phyloP scores from a whole-genome alignment of 2,888 invertebrate species.

The Cryptocephalus primarius region DNA sequence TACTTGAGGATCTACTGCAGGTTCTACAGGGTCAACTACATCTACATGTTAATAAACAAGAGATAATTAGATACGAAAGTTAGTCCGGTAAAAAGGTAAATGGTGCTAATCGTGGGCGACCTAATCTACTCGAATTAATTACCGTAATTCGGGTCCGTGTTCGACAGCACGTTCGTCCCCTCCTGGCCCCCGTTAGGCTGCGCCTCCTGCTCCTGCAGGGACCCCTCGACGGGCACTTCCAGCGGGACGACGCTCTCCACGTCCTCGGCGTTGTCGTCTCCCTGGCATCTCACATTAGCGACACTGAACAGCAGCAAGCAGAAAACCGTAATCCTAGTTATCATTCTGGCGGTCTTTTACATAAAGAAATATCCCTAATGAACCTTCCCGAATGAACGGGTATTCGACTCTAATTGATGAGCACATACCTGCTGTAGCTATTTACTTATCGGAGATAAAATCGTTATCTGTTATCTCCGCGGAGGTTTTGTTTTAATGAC shows the following conservation, averaged over 20 bases:
- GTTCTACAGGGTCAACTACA: conserved; percentile 12
- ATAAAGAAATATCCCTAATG: too few relatives aligned
- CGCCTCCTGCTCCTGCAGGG: conserved; percentile 5
- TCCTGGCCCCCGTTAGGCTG: conserved; percentile 6
- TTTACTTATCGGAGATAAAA: conserved; percentile 6
- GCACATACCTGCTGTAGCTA: too few relatives aligned
- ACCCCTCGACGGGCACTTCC: background rate
- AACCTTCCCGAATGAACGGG: too few relatives aligned
- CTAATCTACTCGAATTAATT: background rate
- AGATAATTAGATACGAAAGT: background rate
- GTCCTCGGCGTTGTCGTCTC: conserved; percentile 6
- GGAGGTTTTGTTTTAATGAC: conserved; percentile 10
- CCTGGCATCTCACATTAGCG: conserved; percentile 4
- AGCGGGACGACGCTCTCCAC: conserved; percentile 7
- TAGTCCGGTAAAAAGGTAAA: background rate
- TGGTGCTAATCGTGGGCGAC: background rate
- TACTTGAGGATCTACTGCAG: conserved; percentile 8
- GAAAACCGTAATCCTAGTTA: too few relatives aligned
- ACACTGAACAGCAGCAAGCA: background rate
- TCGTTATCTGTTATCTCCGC: conserved; percentile 8
- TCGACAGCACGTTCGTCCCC: background rate
- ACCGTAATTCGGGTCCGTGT: conserved; percentile 6
- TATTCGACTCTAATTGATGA: too few relatives aligned
- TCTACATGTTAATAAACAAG: conserved; percentile 14
- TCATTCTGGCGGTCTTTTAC: too few relatives aligned